Evolutionary conservation across 2,113 vertebrate genomes (phyloP).

Genomic region (Chinchilla lanigera): DNA sequence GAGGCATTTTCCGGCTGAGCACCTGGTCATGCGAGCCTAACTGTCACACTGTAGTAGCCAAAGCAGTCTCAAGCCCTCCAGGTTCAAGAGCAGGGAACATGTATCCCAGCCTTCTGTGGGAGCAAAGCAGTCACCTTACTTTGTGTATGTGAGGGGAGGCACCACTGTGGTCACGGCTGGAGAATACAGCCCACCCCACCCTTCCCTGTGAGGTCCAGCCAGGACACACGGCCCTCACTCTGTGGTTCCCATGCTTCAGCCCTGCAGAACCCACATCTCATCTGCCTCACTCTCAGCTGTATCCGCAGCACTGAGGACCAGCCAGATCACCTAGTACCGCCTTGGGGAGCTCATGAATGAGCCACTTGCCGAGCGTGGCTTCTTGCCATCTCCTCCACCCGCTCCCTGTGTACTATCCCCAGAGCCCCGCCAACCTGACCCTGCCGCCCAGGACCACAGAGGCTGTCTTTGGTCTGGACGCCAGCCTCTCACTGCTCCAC

Average conservation of each 20-base stretch:
- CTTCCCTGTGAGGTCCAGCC: rapidly evolving
- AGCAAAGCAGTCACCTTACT: neutral
- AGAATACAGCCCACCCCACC: neutral
- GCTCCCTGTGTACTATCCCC: too few species aligned
- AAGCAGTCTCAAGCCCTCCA: neutral
- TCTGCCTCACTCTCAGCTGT: neutral
- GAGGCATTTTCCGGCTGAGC: neutral
- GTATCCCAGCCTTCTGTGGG: neutral
- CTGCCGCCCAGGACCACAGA: neutral
- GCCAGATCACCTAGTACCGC: neutral
- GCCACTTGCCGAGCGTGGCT: neutral
- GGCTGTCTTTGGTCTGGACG: neutral
- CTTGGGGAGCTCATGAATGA: neutral
- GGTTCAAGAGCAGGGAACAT: neutral
- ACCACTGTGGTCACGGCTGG: neutral
- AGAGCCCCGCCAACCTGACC: neutral
- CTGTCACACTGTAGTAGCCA: too few species aligned
- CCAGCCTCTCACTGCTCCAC: neutral
- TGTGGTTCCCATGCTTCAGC: rapidly evolving
- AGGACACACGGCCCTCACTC: neutral
- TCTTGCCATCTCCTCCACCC: neutral
- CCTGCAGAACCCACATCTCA: neutral
- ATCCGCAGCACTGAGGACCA: neutral
- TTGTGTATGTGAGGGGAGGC: neutral
- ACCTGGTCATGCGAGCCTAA: neutral